Percentiles rank a stretch among this genome's conserved stretches.
These are phyloP conservation scores for Theretra japonica DNA, from an alignment of 2,888 invertebrate species.

Conservation along the genomic window DNA sequence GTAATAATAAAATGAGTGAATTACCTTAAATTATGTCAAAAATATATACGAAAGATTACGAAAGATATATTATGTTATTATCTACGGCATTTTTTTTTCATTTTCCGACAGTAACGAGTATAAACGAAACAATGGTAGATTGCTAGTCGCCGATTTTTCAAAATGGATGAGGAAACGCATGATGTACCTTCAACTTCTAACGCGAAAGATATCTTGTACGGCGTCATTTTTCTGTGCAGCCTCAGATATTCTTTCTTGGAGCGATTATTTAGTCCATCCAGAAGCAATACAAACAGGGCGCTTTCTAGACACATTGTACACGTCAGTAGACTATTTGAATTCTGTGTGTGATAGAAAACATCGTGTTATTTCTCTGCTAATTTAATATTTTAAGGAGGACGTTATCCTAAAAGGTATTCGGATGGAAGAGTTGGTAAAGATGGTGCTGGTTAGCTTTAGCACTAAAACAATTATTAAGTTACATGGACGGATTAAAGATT, in stretches of 20 bases:
- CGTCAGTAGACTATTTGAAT: slow-evolving; percentile 9
- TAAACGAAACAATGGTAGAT: background rate
- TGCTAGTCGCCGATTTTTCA: too few relatives aligned
- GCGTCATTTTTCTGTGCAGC: slow-evolving; percentile 89
- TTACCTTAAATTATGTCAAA: background rate
- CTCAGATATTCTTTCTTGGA: slow-evolving; percentile 81
- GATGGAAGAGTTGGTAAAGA: too few relatives aligned
- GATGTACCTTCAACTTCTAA: slow-evolving; percentile 69
- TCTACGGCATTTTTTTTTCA: background rate
- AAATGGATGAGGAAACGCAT: background rate
- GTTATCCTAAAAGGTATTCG: too few relatives aligned
- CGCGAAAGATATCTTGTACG: slow-evolving; percentile 90
- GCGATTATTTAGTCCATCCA: slow-evolving; percentile 84
- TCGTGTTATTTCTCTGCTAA: background rate
- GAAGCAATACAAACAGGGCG: slow-evolving; percentile 82
- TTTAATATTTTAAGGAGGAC: too few relatives aligned
- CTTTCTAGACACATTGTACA: slow-evolving; percentile 80
- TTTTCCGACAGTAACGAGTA: background rate
- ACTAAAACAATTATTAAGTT: too few relatives aligned
- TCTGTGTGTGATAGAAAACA: background rate
- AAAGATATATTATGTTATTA: too few relatives aligned
- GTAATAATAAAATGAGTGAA: background rate
- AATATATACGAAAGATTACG: background rate
- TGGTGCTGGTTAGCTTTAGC: too few relatives aligned
- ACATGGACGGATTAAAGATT: too few relatives aligned